phyloP scores from a whole-genome alignment of 2,797 vertebrate species.

The Rousettus madagascariensis region DNA sequence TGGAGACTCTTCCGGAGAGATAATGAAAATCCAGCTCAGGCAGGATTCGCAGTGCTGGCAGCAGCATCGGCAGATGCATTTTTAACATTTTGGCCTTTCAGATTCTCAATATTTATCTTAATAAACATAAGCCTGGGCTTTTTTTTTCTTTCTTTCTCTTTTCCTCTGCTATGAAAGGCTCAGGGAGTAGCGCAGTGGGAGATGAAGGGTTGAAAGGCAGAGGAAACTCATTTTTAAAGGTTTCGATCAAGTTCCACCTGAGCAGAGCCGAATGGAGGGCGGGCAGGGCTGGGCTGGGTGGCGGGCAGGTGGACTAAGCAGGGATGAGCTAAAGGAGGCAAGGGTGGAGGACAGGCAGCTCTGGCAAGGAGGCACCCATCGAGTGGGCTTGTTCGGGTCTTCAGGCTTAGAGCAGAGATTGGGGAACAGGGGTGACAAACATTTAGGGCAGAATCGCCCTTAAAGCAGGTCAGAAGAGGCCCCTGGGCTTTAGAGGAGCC shows the following conservation, averaged over 20 bases:
- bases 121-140: slow-evolving; percentile 5
- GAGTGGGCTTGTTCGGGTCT: background rate
- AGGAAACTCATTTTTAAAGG: background rate
- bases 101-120: slow-evolving; percentile 15
- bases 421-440: background rate
- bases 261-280: background rate
- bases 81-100: slow-evolving; percentile 16
- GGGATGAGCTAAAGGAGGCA: background rate
- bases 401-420: too few species aligned
- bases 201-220: background rate
- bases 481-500: background rate
- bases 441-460: background rate
- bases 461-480: background rate
- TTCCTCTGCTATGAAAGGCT: background rate
- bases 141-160: background rate
- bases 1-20: background rate
- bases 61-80: background rate
- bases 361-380: too few species aligned
- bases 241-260: background rate
- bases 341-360: background rate
- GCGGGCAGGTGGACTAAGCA: rapidly evolving
- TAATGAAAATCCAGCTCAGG: slow-evolving; percentile 45
- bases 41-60: background rate
- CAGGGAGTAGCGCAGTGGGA: background rate
- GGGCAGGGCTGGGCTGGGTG: background rate